Conservation (phyloP, 2,113 vertebrate species). For the Clarias gariepinus region DNA sequence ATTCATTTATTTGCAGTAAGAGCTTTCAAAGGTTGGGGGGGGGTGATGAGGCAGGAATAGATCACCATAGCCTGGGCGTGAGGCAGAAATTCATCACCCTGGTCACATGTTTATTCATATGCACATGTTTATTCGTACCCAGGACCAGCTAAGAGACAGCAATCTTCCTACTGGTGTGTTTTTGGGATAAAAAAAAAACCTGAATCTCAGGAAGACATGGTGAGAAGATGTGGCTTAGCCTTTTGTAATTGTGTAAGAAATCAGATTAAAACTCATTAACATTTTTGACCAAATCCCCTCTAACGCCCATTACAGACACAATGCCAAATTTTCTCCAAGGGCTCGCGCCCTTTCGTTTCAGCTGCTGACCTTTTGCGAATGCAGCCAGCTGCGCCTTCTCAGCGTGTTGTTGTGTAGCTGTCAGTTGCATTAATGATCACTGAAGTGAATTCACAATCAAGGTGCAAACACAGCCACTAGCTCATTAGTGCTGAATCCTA, state of each 20-base stretch:
- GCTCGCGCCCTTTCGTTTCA: not conserved
- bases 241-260: not conserved
- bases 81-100: not conserved
- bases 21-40: not conserved
- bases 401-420: not conserved
- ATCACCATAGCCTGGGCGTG: not conserved
- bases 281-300: not conserved
- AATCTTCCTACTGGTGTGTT: not conserved
- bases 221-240: not conserved
- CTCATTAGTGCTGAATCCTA: not conserved
- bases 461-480: not conserved
- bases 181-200: not conserved
- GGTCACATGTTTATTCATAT: not conserved
- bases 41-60: not conserved
- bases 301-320: not conserved
- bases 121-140: not conserved
- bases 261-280: not conserved
- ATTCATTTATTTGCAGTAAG: not conserved
- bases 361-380: not conserved
- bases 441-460: not conserved
- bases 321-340: not conserved
- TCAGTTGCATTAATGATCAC: slow-evolving; percentile 28
- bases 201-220: not conserved
- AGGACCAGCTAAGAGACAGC: not conserved
- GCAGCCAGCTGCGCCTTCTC: not conserved